Percentiles rank a stretch among this genome's conserved stretches.
Conservation (phyloP, 2,113 vertebrate genomes). For the Brachypteracias leptosomus region DNA sequence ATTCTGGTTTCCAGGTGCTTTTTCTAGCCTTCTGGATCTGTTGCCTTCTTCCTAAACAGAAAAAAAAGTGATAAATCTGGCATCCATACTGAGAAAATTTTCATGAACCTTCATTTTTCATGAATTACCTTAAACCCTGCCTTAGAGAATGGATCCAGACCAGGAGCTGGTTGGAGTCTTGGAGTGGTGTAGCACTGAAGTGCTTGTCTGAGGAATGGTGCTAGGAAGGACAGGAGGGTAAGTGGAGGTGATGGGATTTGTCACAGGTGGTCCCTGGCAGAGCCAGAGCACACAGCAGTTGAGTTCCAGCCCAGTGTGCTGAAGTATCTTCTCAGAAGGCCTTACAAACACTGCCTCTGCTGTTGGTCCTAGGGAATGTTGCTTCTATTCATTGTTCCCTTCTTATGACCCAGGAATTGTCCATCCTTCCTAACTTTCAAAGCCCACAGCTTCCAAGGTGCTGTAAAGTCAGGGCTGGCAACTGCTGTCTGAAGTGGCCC, state of each 20-base stretch:
- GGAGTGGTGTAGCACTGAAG: neutral
- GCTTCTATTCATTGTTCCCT: neutral
- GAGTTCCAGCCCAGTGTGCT: neutral
- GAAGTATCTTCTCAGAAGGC: neutral
- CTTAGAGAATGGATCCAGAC: neutral
- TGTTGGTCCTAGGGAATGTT: neutral
- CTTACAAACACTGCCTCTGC: neutral
- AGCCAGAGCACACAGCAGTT: neutral
- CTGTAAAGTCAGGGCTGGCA: neutral
- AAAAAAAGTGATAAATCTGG: neutral
- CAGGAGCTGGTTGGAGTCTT: fast-evolving
- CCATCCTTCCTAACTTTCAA: neutral
- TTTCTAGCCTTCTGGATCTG: neutral
- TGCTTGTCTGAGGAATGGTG: neutral
- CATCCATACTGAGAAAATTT: neutral
- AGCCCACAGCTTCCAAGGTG: neutral
- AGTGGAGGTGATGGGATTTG: neutral
- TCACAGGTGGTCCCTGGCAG: neutral
- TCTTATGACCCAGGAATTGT: neutral
- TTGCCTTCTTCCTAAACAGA: neutral
- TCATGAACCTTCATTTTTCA: neutral
- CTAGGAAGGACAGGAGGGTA: neutral
- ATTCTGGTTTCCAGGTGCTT: neutral
- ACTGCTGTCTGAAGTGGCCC: neutral
- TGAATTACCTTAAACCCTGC: neutral